Percentiles rank a stretch among this genome's conserved stretches.
Conservation (phyloP, 1,140 invertebrate genomes). For the Anoplophora glabripennis region DNA sequence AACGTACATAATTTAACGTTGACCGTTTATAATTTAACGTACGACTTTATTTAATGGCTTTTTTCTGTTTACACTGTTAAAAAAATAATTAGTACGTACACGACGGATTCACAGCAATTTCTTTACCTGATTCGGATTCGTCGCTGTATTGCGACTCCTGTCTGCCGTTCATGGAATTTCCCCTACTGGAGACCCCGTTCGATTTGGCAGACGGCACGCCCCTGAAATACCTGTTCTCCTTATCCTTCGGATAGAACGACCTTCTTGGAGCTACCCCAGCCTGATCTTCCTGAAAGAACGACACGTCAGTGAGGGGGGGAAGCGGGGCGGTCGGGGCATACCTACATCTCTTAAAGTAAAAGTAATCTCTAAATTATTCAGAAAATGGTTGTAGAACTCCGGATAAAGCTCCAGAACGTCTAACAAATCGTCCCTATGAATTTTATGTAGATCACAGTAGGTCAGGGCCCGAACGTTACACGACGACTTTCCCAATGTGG, state of each 20-base stretch:
- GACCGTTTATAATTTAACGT: too few relatives aligned
- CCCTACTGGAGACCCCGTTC: conserved; percentile 44
- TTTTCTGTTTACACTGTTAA: neutral
- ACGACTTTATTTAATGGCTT: too few relatives aligned
- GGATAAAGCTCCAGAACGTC: conserved; percentile 97
- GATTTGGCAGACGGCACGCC: conserved; percentile 38
- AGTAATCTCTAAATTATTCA: conserved; percentile 92
- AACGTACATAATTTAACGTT: too few relatives aligned
- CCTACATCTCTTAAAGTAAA: conserved; percentile 95
- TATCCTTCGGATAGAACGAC: conserved; percentile 42
- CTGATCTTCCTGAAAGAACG: conserved; percentile 61
- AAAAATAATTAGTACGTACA: neutral
- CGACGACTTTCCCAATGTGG: conserved; percentile 85
- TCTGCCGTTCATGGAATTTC: conserved; percentile 45
- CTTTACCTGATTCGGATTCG: conserved; percentile 47
- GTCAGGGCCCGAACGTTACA: conserved; percentile 98
- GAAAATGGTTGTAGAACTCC: conserved; percentile 90
- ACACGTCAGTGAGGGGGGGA: too few relatives aligned
- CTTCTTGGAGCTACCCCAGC: conserved; percentile 62
- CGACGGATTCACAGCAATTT: neutral
- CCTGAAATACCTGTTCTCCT: conserved; percentile 45
- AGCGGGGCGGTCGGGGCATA: too few relatives aligned
- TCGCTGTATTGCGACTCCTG: conserved; percentile 48
- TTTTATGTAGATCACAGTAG: conserved; percentile 98
- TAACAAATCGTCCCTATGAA: conserved; percentile 93